Percentiles rank a stretch among this genome's conserved stretches.
These are phyloP conservation scores for Diceros bicornis DNA, from an alignment of 2,797 vertebrate species.

Conservation along the genomic window DNA sequence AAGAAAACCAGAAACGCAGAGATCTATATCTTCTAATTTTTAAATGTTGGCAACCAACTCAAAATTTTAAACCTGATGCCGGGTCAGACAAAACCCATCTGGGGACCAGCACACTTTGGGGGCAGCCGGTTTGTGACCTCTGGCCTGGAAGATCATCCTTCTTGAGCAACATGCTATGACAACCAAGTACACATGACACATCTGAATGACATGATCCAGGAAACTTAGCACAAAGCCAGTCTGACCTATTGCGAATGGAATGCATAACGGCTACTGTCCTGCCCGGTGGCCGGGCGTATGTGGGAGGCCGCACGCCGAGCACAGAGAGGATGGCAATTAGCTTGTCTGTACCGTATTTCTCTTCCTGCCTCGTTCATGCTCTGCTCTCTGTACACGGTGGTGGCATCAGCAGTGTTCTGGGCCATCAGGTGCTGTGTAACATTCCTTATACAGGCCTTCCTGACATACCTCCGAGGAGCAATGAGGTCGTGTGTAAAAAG, in stretches of 20 bases:
- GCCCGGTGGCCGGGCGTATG: not conserved
- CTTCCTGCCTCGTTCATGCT: not conserved
- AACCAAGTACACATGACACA: slow-evolving; percentile 72
- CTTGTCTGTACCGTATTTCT: not conserved
- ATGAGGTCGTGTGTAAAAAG: not conserved
- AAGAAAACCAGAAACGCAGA: not conserved
- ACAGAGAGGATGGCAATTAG: not conserved
- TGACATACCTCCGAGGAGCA: not conserved
- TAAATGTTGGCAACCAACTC: not conserved
- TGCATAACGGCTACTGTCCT: not conserved
- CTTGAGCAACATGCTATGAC: slow-evolving; percentile 66
- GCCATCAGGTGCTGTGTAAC: not conserved
- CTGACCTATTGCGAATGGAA: slow-evolving; percentile 77
- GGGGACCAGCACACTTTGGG: not conserved
- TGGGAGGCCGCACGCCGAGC: not conserved
- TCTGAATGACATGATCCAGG: slow-evolving; percentile 62
- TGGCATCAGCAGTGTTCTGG: not conserved
- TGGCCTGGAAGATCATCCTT: slow-evolving; percentile 64
- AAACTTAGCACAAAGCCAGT: slow-evolving; percentile 66
- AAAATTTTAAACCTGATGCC: not conserved
- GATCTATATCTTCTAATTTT: not conserved
- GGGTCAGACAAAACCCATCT: not conserved
- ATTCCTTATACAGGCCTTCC: not conserved
- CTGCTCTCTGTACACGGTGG: not conserved
- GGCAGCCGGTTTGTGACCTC: slow-evolving; percentile 62